These are phyloP conservation scores for Cheilosia soror DNA, from an alignment of 2,888 invertebrate genomes.

Conservation along the genomic window DNA sequence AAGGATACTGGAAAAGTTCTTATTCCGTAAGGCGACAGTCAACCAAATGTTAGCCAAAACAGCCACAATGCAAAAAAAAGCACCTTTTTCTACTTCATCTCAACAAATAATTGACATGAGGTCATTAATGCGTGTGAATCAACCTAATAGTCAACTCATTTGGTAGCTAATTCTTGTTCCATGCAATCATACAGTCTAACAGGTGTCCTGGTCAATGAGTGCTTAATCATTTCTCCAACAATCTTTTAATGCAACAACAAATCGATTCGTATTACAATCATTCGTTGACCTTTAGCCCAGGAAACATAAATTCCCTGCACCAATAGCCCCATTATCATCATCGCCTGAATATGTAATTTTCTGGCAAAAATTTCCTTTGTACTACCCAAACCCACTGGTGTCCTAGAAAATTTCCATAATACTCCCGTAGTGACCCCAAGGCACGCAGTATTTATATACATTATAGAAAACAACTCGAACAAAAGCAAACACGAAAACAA, in stretches of 20 bases:
- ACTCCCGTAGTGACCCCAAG: conserved; percentile 29
- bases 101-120: no score
- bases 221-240: not conserved
- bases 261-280: conserved; percentile 3
- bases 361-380: not conserved
- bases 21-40: no score
- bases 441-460: conserved; percentile 32
- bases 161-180: not conserved
- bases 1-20: no score
- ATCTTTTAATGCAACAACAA: not conserved
- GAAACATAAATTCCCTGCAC: not conserved
- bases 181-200: not conserved
- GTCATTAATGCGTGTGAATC: no score
- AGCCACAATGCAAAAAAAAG: no score
- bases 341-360: conserved; percentile 8
- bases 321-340: not conserved
- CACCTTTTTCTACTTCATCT: no score
- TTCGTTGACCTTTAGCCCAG: not conserved
- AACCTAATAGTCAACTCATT: not conserved
- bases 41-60: no score
- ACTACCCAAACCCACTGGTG: conserved; percentile 3
- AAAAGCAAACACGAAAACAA: conserved; percentile 10
- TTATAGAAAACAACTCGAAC: not conserved
- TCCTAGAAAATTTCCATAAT: conserved; percentile 50
- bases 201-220: conserved; percentile 11